Base-by-base conservation (phyloP, 2,888 invertebrate genomes). In the Nomada hirtipes region DNA sequence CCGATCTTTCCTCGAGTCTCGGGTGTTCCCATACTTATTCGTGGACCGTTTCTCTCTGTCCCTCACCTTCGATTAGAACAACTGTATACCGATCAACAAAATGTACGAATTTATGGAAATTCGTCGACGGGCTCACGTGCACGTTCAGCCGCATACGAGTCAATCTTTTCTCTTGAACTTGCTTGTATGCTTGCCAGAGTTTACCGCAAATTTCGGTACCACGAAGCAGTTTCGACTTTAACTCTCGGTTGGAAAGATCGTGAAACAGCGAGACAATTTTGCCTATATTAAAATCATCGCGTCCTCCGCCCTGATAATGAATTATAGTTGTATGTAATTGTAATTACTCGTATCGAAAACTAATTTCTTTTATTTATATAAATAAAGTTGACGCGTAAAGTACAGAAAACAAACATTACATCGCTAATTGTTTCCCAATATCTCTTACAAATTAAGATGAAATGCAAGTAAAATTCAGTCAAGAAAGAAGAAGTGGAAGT, bases 151-250 rank as follows among this genome's bases (percentile, higher is more conserved):
- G 57, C 74, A 80, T 72, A 15, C 63, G 75, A 53, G 10, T 53
- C 53, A 84, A 26, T 73, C 82, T 61, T 59, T 52, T 76, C 4
- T 78, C 57, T 36, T 83, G 83, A 36, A 63, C 44, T 1, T 42
- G 44, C 47, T 79, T 82, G 42, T 84, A 84, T n/a, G 52, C 52
- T 50, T 57, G 75, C 83, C 83, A 84, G 11, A 75, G 50, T 73
- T 65, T 75, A 0, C 69, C 76, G 42, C 83, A 84, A 59, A 65
- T 59, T 57, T 78, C 79, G 0, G 76, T 65, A 0, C 55, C 83
- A 9, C 44, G 75, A 44, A 84, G 79, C 7, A 84, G n/a, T 20
- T 71, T 79, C 18, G 29, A 53, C 63, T 47, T 76, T 26, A 83
- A 44, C 4, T 26, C 55, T 23, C 52, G 36, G 20, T 84, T 47